Percentiles rank a stretch among this genome's conserved stretches.
These are phyloP conservation scores for Raphicerus campestris DNA, from an alignment of 2,113 vertebrate species.

Conservation along the genomic window DNA sequence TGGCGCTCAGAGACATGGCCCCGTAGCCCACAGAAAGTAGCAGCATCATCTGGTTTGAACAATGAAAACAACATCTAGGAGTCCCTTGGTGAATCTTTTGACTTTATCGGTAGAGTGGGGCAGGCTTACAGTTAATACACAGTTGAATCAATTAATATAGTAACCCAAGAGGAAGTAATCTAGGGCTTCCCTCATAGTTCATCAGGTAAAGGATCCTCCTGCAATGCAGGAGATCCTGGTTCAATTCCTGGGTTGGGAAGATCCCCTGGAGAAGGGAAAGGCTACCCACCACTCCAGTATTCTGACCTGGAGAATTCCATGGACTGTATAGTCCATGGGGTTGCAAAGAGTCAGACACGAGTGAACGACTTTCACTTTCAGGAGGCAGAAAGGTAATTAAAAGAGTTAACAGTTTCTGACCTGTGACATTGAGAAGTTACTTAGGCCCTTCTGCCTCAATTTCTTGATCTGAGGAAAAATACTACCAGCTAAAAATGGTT, in stretches of 20 bases:
- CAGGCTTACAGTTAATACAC: background rate
- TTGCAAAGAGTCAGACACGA: rapidly evolving
- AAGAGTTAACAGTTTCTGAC: background rate
- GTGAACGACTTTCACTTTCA: background rate
- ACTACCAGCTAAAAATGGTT: background rate
- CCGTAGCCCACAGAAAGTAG: background rate
- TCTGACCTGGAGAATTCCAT: background rate
- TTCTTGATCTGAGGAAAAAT: background rate
- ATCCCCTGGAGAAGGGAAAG: background rate
- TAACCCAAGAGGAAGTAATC: background rate
- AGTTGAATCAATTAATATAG: background rate
- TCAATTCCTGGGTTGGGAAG: background rate
- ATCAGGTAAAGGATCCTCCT: background rate
- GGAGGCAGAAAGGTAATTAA: background rate
- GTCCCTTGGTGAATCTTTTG: background rate
- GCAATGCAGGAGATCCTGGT: background rate
- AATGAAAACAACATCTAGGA: background rate
- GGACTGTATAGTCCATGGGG: background rate
- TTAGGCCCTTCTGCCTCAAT: background rate
- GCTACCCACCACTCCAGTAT: background rate
- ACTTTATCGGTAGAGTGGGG: background rate
- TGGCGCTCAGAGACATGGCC: background rate
- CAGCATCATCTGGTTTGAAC: background rate
- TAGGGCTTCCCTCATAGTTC: background rate
- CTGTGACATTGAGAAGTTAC: background rate